Percentiles rank a stretch among this genome's conserved stretches.
Conservation (phyloP, 2,113 vertebrate species). For the Grallaria varia region DNA sequence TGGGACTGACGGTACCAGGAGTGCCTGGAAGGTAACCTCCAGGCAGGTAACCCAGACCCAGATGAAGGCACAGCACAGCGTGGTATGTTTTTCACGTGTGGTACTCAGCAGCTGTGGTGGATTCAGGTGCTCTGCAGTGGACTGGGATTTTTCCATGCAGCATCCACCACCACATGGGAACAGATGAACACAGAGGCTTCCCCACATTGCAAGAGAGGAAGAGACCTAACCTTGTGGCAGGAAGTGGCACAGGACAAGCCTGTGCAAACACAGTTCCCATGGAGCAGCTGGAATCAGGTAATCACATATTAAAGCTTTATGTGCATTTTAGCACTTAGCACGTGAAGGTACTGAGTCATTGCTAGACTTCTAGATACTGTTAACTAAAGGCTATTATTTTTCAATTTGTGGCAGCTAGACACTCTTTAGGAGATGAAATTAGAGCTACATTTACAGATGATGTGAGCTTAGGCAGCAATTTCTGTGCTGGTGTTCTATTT, state of each 20-base stretch:
- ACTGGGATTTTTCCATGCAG: background rate
- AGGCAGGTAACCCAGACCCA: background rate
- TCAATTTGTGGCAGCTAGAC: background rate
- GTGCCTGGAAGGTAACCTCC: background rate
- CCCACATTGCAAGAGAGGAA: background rate
- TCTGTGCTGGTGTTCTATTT: background rate
- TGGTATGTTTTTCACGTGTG: accelerated
- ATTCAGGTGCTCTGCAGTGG: accelerated
- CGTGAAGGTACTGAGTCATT: background rate
- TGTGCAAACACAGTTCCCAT: background rate
- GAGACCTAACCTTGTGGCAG: background rate
- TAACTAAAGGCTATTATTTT: background rate
- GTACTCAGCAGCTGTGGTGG: background rate
- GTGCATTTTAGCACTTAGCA: background rate
- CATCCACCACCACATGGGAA: accelerated
- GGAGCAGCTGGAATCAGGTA: background rate
- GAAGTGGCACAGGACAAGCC: background rate
- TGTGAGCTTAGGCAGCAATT: background rate
- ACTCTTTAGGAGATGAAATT: background rate
- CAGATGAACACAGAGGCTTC: background rate
- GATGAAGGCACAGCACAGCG: background rate
- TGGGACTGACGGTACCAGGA: background rate
- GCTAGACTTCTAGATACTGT: background rate
- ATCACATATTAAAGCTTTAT: accelerated
- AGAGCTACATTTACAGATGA: background rate